phyloP scores from a whole-genome alignment of 2,113 vertebrate species.

The Dipodomys stephensi region DNA sequence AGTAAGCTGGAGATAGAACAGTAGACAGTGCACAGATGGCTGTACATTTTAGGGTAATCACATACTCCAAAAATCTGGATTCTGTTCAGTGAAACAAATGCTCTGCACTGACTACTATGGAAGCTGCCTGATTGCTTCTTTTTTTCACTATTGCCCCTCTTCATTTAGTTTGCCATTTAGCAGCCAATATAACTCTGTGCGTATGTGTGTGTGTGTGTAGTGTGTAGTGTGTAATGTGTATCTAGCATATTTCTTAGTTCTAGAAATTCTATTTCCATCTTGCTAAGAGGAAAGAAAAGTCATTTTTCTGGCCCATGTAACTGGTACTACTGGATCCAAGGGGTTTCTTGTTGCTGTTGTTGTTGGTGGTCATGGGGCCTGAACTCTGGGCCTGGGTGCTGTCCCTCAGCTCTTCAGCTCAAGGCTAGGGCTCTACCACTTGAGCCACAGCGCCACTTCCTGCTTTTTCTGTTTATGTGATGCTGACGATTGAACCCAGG shows the following conservation, averaged over 20 bases:
- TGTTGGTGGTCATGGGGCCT: no score
- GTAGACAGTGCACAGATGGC: neutral
- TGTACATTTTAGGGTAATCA: accelerated
- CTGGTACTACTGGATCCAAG: neutral
- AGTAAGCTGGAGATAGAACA: no score
- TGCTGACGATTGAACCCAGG: no score
- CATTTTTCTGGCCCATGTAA: no score
- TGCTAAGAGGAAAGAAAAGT: neutral
- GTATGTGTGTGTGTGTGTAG: no score
- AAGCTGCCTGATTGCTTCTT: neutral
- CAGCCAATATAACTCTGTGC: neutral
- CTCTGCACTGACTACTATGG: neutral
- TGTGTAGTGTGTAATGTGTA: no score
- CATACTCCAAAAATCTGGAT: neutral
- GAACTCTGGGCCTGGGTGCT: no score
- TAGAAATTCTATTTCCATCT: neutral
- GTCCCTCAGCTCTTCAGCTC: no score
- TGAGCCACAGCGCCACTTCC: no score
- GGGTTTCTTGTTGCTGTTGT: no score
- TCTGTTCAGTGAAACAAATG: neutral
- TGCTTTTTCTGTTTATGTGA: no score
- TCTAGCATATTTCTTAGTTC: neutral
- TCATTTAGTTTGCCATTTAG: neutral
- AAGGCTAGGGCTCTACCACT: no score
- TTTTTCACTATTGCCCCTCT: neutral